Evolutionary conservation across 2,888 invertebrate species (phyloP).

Genomic region (Mythimna vitellina): DNA sequence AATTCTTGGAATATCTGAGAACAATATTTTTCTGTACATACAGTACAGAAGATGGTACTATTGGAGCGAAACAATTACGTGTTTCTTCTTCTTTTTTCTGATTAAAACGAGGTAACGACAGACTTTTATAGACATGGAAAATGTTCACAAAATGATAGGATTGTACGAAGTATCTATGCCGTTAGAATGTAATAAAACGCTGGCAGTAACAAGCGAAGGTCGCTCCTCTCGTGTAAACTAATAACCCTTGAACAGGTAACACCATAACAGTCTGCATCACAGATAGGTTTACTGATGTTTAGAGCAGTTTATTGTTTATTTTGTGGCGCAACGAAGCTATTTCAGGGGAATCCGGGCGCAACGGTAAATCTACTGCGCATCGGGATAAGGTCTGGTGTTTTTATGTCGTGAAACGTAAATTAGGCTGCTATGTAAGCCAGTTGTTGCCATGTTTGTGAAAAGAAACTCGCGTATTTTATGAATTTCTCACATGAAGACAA

Average conservation of each 20-base stretch:
- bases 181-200: slow-evolving; percentile 3
- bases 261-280: slow-evolving; percentile 25
- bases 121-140: background rate
- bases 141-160: slow-evolving; percentile 9
- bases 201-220: slow-evolving; percentile 42
- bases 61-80: slow-evolving; percentile 3
- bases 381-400: slow-evolving; percentile 49
- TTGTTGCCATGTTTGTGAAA: slow-evolving; percentile 26
- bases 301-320: slow-evolving; percentile 55
- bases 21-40: slow-evolving; percentile 17
- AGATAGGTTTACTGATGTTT: slow-evolving; percentile 44
- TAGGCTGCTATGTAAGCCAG: slow-evolving; percentile 27
- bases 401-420: slow-evolving; percentile 45
- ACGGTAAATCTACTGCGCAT: slow-evolving; percentile 50
- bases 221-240: slow-evolving; percentile 34
- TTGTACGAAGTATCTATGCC: slow-evolving; percentile 14
- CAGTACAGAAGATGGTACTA: slow-evolving; percentile 5
- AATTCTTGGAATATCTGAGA: slow-evolving; percentile 32
- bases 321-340: slow-evolving; percentile 58
- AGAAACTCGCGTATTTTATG: slow-evolving; percentile 19
- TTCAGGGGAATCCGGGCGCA: slow-evolving; percentile 61
- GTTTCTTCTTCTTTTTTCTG: slow-evolving; percentile 10
- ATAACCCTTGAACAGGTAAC: slow-evolving; percentile 38
- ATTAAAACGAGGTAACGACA: slow-evolving; percentile 6
- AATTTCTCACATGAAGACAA: background rate